phyloP scores from a whole-genome alignment of 1,140 invertebrate species.

The Orius insidiosus region DNA sequence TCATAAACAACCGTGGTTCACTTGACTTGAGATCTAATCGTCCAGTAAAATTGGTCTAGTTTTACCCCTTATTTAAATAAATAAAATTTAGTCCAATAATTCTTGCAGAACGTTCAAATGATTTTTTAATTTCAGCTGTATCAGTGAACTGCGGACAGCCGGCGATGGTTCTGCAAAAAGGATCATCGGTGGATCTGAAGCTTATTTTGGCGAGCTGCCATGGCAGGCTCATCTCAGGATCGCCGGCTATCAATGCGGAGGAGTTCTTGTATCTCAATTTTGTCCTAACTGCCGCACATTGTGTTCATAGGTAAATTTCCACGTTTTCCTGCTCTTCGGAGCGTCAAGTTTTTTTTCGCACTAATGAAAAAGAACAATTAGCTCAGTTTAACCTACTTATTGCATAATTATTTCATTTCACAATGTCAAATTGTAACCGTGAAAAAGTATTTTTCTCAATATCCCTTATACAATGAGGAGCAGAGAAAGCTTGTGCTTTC shows the following conservation, averaged over 20 bases:
- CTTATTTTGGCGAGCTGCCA: conserved; percentile 57
- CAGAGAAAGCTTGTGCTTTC: too few relatives aligned
- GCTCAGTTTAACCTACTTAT: neutral
- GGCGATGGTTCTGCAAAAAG: conserved; percentile 42
- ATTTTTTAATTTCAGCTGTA: neutral
- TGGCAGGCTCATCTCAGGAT: conserved; percentile 76
- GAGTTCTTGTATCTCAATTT: conserved; percentile 40
- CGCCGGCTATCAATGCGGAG: conserved; percentile 61
- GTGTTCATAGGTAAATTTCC: conserved; percentile 37
- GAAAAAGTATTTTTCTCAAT: neutral
- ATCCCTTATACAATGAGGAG: neutral
- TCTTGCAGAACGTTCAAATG: too few relatives aligned
- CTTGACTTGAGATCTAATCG: too few relatives aligned
- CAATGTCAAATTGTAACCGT: neutral
- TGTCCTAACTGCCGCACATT: conserved; percentile 58
- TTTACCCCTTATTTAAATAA: too few relatives aligned
- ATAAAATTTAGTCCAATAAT: too few relatives aligned
- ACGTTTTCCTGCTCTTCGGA: neutral
- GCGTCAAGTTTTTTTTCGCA: too few relatives aligned
- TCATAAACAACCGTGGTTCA: too few relatives aligned
- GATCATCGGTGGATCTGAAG: conserved; percentile 56
- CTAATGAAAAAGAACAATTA: too few relatives aligned
- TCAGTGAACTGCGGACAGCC: conserved; percentile 42
- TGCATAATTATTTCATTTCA: neutral
- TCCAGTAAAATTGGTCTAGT: too few relatives aligned